A percentile compares a stretch with the other conserved stretches of the same genome.
Conservation (phyloP, 2,888 invertebrate genomes). For the Linnaemya tessellans region DNA sequence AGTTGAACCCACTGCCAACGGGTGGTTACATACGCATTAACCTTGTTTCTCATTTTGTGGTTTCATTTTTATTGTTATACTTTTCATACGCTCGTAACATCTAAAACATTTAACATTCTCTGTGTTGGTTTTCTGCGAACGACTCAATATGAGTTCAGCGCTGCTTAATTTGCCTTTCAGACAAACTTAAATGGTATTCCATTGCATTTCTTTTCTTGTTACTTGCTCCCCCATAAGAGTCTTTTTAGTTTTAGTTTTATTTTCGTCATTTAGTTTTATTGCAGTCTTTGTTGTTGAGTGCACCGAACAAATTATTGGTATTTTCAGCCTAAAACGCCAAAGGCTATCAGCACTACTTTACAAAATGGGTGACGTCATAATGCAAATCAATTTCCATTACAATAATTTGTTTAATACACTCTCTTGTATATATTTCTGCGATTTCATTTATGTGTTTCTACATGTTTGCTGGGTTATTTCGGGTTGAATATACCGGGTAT, state of each 20-base stretch:
- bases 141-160: slow-evolving; percentile 8
- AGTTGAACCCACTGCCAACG: background rate
- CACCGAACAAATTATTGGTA: background rate
- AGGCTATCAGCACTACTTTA: no score
- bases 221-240: background rate
- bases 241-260: background rate
- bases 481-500: no score
- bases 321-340: no score
- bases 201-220: background rate
- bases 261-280: slow-evolving; percentile 36
- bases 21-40: slow-evolving; percentile 35
- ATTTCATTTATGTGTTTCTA: background rate
- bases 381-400: no score
- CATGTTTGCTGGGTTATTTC: slow-evolving; percentile 56
- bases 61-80: slow-evolving; percentile 46
- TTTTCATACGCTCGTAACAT: slow-evolving; percentile 6
- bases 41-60: slow-evolving; percentile 57
- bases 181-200: no score
- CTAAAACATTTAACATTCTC: slow-evolving; percentile 20
- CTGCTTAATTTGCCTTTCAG: slow-evolving; percentile 6
- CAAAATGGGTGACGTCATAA: no score
- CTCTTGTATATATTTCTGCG: background rate
- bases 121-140: slow-evolving; percentile 9
- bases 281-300: background rate
- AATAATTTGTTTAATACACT: no score